phyloP scores from a whole-genome alignment of 2,888 invertebrate species.

The Beris chalybata region DNA sequence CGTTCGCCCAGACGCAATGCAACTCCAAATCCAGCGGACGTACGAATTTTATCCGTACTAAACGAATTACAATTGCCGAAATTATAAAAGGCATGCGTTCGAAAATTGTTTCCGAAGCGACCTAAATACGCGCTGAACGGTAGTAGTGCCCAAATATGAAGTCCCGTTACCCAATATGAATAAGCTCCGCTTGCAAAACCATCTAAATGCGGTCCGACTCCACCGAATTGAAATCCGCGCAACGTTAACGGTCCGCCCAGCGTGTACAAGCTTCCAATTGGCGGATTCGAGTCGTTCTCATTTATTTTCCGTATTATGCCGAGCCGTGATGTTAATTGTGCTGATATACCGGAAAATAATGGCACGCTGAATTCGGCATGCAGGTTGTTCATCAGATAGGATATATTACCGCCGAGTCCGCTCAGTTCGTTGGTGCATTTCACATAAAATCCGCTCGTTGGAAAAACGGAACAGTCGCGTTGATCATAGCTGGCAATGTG shows the following conservation, averaged over 20 bases:
- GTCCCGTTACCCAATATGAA: conserved; percentile 83
- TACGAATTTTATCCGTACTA: conserved; percentile 62
- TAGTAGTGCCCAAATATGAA: conserved; percentile 88
- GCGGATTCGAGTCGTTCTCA: conserved; percentile 48
- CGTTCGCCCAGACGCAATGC: conserved; percentile 80
- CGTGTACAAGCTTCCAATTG: conserved; percentile 53
- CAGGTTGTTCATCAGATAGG: conserved; percentile 83
- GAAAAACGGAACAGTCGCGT: conserved; percentile 80
- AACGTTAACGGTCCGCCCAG: conserved; percentile 85
- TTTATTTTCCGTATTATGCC: conserved; percentile 49
- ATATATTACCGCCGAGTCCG: conserved; percentile 84
- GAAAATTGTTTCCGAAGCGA: conserved; percentile 80
- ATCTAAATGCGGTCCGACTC: conserved; percentile 84
- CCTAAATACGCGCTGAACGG: conserved; percentile 83
- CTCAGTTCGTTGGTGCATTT: conserved; percentile 82
- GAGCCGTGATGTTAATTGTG: conserved; percentile 51
- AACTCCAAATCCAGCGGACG: conserved; percentile 83
- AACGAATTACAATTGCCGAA: conserved; percentile 74
- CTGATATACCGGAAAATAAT: conserved; percentile 57
- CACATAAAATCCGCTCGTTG: conserved; percentile 70
- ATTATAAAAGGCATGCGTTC: conserved; percentile 88
- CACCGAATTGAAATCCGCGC: conserved; percentile 83
- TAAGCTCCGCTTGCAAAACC: conserved; percentile 74
- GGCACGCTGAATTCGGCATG: conserved; percentile 71
- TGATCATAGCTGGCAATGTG: conserved; percentile 79